These are phyloP conservation scores for Chaunax sp. DNA, from an alignment of 2,797 vertebrate genomes.

Conservation along the genomic window DNA sequence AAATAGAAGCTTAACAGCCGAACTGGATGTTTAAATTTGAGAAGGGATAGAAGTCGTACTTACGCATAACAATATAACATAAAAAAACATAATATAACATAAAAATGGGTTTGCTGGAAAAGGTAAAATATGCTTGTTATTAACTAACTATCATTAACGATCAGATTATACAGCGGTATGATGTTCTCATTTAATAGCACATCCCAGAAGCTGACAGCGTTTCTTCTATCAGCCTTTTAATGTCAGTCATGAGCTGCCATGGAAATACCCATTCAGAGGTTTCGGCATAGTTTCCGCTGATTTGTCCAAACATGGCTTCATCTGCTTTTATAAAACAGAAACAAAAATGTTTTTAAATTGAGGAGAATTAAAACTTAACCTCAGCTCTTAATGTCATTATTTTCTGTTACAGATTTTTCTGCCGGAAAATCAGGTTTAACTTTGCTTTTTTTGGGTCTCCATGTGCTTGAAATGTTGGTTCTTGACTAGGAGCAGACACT, in stretches of 20 bases:
- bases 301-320: neutral
- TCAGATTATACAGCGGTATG: neutral
- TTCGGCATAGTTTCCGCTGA: slow-evolving; percentile 3
- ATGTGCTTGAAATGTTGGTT: neutral
- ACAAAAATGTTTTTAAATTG: neutral
- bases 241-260: slow-evolving; percentile 4
- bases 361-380: too few relatives aligned
- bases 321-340: neutral
- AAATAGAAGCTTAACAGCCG: neutral
- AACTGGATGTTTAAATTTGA: neutral
- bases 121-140: too few relatives aligned
- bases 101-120: neutral
- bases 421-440: neutral
- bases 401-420: neutral
- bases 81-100: too few relatives aligned
- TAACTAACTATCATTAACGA: neutral
- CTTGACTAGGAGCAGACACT: too few relatives aligned
- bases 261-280: slow-evolving; percentile 1
- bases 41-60: neutral
- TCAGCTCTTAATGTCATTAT: neutral
- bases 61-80: neutral
- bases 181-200: neutral
- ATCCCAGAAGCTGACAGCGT: neutral
- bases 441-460: neutral
- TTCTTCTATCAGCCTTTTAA: neutral